Base-by-base conservation (phyloP, 1,140 invertebrate species). In the Sesamia nonagrioides region DNA sequence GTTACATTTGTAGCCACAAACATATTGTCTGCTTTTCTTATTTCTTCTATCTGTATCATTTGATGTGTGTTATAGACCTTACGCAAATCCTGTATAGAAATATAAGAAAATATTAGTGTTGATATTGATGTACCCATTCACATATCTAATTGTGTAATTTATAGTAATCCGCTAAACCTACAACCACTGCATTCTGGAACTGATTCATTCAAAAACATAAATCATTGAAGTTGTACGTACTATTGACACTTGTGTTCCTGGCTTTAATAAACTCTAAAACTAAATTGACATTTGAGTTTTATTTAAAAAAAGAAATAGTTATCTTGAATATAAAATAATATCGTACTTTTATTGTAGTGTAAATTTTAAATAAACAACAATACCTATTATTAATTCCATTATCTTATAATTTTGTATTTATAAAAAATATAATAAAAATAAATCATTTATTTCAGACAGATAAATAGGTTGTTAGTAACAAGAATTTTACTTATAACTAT, bases 261-360 rank as follows among this genome's bases (percentile, higher is more conserved):
- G 92, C 86, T 90, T 92, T 89, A 89, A 90, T 88, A 88, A 88
- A 89, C 45, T 89, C 84, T 89, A 88, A 76, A 82, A 84, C 78
- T 83, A 88, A 81, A 79, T 40, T 50, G 79, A 82, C 61, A 71
- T 79, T 78, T 73, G 86, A 84, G 86, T 75, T 78, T 82, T 75
- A 85, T 88, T 85, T 87, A 82, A 15, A 8, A 2, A 15, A 50
- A 63, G 11, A 6, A 18, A 33, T 13, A 11, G 11, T 27, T 33
- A 21, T 56, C n/a, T 56, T 27, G 7, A 52, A n/a, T n/a, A n/a
- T n/a, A n/a, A n/a, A n/a, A 8, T 40, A 40, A 6, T 9, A 40
- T 0, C 37, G 1, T 40, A 40, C 37, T 6, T 0, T 27, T 27
- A 27, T 27, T 27, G 27, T 27, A 3, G 27, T 27, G 27, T 1